Percentiles rank a stretch among this genome's conserved stretches.
Evolutionary conservation across 2,888 invertebrate genomes (phyloP).

Genomic region (Harmothoe impar): DNA sequence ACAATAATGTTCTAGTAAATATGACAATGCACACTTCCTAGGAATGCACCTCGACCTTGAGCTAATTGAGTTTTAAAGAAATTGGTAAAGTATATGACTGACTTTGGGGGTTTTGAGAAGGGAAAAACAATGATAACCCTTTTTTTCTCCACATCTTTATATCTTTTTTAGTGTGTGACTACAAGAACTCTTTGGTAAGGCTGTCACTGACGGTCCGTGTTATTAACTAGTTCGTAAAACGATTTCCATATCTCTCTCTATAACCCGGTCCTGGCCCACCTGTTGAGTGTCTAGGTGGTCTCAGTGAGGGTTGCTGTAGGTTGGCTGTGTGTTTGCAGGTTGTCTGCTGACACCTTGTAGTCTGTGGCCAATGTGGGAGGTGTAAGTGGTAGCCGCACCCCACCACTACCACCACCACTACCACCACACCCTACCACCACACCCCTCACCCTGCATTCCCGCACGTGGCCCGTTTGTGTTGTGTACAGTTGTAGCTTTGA

Average conservation of each 20-base stretch:
- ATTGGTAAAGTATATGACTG: not conserved
- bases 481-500: no score
- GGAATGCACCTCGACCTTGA: conserved; percentile 41
- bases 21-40: conserved; percentile 10
- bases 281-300: not conserved
- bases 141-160: conserved; percentile 2
- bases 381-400: not conserved
- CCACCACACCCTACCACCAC: not conserved
- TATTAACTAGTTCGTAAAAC: not conserved
- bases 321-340: not conserved
- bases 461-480: not conserved
- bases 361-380: conserved; percentile 19
- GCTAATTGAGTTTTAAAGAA: not conserved
- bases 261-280: not conserved
- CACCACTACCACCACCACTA: conserved; percentile 5
- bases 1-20: conserved; percentile 8
- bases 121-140: not conserved
- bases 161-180: conserved; percentile 15
- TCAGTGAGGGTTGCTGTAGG: not conserved
- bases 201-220: not conserved
- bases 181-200: conserved; percentile 29
- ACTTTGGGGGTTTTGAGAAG: not conserved
- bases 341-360: not conserved
- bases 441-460: not conserved
- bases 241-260: not conserved